Evolutionary conservation across 2,113 vertebrate species (phyloP), one percentile per base, ranked within the genome.

Genomic region (Grallaria varia): DNA sequence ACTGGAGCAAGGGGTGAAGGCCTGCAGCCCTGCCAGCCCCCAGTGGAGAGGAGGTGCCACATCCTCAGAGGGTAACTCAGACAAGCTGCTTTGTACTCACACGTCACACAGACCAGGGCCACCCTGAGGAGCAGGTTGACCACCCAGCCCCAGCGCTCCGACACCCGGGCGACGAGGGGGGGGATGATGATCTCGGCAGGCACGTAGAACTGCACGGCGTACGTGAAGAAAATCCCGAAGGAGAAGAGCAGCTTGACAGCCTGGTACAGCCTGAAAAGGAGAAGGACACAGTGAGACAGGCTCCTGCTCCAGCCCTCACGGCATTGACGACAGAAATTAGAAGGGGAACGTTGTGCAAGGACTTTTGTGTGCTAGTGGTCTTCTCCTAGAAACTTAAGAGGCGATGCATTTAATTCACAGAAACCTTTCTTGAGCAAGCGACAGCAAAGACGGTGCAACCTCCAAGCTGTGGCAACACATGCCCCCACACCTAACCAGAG

Each of bases 201-300:
- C 27, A 99, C 99, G 2, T 99, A 99, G 98, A 99, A 99, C 98
- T 99, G 99, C 81, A 99, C 98, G 0, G 99, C 99, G 0, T 99
- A 99, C 1, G 99, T 99, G 97, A 99, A 98, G 97, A 99, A 99
- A 83, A 99, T 99, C 37, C 99, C 99, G 0, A 99, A 96, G 75
- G 98, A 99, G 97, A 99, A 99, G 12, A 99, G 98, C 83, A 99
- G 97, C 96, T 99, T 99, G 72, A 99, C 99, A 0, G 97, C 96
- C 96, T 99, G 99, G 97, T 99, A 99, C 50, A 98, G 92, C 99
- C 99, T 99, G 96, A 30, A 63, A 78, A 94, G 1, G 6, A 78
- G 74, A 52, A 82, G 8, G 44, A 60, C 20, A 22, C 35, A 3
- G 17, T 91, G 69, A 89, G 76, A 42, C 9, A 28, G 3, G 4